Evolutionary conservation across 1,140 invertebrate genomes (phyloP), one percentile per base, ranked within the genome.

Genomic region (Drosophila bocki): DNA sequence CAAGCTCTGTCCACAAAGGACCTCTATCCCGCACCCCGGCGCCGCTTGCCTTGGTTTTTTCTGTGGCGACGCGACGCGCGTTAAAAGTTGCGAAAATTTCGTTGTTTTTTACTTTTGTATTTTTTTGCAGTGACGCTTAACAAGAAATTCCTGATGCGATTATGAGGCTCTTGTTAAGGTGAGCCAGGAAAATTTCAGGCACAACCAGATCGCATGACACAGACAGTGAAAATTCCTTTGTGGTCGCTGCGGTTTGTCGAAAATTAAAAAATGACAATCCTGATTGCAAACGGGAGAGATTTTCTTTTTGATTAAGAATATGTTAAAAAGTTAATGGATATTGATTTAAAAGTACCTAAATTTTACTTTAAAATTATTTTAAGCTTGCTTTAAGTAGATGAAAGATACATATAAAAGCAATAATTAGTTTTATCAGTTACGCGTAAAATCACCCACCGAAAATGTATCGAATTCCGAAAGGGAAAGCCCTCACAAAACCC

Each of bases 141-240:
- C 85, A 78, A 79, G 69, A 53, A 85, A 87, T 87, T 87, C 77
- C 77, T 84, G 84, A 90, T 88, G 85, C 85, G 84, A 88, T 90
- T 88, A 90, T 88, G 84, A 88, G 77, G 65, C 78, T 79, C 85
- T 84, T 84, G 78, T 90, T 84, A 88, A 90, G 78, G 79, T 80
- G 74, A 88, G 77, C 76, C 68, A n/a, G 39, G 29, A 42, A 57
- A 59, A 75, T 70, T 42, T 56, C 42, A 54, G 35, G 29, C 57
- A 37, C 44, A 44, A 47, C 42, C 64, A 71, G 75, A 65, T 78
- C 61, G 59, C 50, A 45, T 67, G 39, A 65, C 64, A 70, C 54
- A 60, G 42, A 44, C 39, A 37, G 48, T 48, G 63, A 39, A 80
- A 87, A 85, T 82, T 75, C 56, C 64, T 82, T 83, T 86, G 75